Percentiles rank a stretch among this genome's conserved stretches.
phyloP scores from a whole-genome alignment of 2,113 vertebrate species.

The Larimichthys polyactis region DNA sequence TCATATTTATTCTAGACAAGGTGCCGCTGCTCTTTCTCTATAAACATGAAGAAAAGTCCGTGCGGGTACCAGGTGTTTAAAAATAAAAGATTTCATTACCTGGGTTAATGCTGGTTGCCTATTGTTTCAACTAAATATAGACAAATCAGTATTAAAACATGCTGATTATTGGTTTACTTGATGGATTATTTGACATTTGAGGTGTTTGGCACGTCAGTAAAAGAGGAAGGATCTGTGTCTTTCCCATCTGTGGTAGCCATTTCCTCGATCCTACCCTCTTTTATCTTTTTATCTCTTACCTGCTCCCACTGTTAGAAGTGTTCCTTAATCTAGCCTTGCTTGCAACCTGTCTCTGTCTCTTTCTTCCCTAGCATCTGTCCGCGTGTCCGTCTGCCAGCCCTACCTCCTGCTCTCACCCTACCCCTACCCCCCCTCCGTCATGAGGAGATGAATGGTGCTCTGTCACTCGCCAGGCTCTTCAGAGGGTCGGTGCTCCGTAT shows the following conservation, averaged over 20 bases:
- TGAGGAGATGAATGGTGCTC: conserved; percentile 85
- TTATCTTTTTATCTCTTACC: conserved; percentile 43
- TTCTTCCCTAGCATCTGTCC: conserved; percentile 66
- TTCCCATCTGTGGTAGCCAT: conserved; percentile 46
- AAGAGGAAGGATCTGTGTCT: conserved; percentile 8
- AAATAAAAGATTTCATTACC: conserved; percentile 42
- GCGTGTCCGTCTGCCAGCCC: conserved; percentile 65
- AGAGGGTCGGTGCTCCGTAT: conserved; percentile 81
- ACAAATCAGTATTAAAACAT: conserved; percentile 43
- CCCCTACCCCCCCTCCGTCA: conserved; percentile 65
- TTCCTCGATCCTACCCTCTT: conserved; percentile 36
- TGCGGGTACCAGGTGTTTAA: conserved; percentile 20
- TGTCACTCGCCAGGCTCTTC: conserved; percentile 85
- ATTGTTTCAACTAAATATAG: conserved; percentile 27
- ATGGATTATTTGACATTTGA: conserved; percentile 43
- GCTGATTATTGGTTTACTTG: conserved; percentile 55
- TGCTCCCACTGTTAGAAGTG: conserved; percentile 62
- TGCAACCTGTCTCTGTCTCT: conserved; percentile 67
- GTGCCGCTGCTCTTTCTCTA: background rate
- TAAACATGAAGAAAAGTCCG: conserved; percentile 11
- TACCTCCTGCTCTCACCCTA: conserved; percentile 49
- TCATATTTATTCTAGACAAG: conserved; percentile 9
- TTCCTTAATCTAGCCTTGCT: conserved; percentile 65
- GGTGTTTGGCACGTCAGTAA: conserved; percentile 39
- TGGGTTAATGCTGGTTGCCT: conserved; percentile 24